These are phyloP conservation scores for Ectropis crepuscularia DNA, from an alignment of 2,888 invertebrate species.

Conservation along the genomic window DNA sequence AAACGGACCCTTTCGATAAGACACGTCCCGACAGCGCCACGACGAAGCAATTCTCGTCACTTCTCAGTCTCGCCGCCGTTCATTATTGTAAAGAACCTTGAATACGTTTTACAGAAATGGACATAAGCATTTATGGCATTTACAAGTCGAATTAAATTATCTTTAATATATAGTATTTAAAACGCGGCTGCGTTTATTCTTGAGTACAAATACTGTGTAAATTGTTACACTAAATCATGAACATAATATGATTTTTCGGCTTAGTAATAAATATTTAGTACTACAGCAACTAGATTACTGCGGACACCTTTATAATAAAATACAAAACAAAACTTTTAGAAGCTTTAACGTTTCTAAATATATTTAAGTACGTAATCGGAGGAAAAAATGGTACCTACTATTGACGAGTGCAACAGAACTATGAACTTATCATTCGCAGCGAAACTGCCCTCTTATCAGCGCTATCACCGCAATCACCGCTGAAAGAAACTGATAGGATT, in stretches of 20 bases:
- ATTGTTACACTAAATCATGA: too few relatives aligned
- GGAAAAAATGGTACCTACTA: background rate
- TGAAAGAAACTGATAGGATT: constrained; percentile 46
- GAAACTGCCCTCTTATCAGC: constrained; percentile 11
- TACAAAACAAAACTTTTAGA: too few relatives aligned
- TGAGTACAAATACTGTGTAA: too few relatives aligned
- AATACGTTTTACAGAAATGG: constrained; percentile 1
- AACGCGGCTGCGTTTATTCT: too few relatives aligned
- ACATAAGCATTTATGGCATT: background rate
- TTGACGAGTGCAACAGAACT: too few relatives aligned
- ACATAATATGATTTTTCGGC: too few relatives aligned
- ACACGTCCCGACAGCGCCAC: constrained; percentile 62
- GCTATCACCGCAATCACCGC: constrained; percentile 27
- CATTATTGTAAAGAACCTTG: background rate
- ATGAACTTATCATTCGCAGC: background rate
- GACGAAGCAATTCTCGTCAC: constrained; percentile 52
- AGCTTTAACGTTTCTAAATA: too few relatives aligned
- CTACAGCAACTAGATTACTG: too few relatives aligned
- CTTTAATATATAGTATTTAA: too few relatives aligned
- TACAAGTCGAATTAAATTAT: too few relatives aligned
- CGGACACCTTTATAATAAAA: too few relatives aligned
- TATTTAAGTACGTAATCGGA: background rate
- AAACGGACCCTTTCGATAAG: constrained; percentile 61
- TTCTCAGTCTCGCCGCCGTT: constrained; percentile 14
- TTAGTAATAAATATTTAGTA: too few relatives aligned